These are phyloP conservation scores for Tiaroga cobitis DNA, from an alignment of 2,797 vertebrate species.

Conservation along the genomic window DNA sequence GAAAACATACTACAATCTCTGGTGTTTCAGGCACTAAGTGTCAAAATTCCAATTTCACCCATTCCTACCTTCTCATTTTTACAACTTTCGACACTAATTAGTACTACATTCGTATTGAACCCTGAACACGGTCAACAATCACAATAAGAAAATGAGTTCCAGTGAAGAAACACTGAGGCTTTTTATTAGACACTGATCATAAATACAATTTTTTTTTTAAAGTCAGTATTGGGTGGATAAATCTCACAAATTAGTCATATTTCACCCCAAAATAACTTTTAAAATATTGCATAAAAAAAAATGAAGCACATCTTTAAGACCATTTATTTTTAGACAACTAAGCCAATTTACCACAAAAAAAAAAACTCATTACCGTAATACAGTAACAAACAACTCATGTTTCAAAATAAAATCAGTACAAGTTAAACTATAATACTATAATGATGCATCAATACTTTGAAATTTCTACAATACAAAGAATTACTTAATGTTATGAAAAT, in stretches of 20 bases:
- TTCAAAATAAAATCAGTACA: neutral
- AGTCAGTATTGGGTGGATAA: constrained; percentile 8
- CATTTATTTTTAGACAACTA: neutral
- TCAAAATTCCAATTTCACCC: constrained; percentile 12
- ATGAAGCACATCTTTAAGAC: neutral
- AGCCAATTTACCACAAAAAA: neutral
- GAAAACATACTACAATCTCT: constrained; percentile 3
- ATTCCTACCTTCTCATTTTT: neutral
- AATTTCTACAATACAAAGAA: neutral
- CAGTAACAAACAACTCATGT: neutral
- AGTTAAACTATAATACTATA: neutral
- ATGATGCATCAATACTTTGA: neutral
- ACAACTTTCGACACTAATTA: neutral
- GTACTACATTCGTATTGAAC: constrained; percentile 17
- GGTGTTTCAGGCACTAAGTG: constrained; percentile 24
- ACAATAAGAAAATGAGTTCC: constrained; percentile 34
- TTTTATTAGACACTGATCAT: constrained; percentile 34
- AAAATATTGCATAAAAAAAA: neutral
- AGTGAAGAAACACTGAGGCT: constrained; percentile 1
- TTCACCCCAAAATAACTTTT: neutral
- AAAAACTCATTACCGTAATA: neutral
- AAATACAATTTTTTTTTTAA: constrained; percentile 31
- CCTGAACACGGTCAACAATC: constrained; percentile 24
- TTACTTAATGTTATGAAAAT: neutral
- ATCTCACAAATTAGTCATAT: neutral